Evolutionary conservation across 1,140 invertebrate species (phyloP).

Genomic region (Sminthurides bifidus): DNA sequence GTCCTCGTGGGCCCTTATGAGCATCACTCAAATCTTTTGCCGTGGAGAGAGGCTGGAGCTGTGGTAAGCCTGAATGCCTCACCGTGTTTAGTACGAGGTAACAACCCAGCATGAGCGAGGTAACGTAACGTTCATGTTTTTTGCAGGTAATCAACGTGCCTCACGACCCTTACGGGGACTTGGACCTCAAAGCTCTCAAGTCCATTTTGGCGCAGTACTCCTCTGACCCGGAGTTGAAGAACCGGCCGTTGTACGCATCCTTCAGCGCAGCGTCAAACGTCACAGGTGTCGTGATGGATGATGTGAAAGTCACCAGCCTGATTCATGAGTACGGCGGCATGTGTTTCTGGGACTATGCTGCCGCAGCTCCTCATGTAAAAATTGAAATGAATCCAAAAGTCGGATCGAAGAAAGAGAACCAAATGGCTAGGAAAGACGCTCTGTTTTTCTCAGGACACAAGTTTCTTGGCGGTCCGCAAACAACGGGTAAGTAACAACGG

Average conservation of each 20-base stretch:
- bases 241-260: constrained; percentile 55
- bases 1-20: constrained; percentile 77
- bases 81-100: too few relatives aligned
- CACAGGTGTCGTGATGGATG: constrained; percentile 75
- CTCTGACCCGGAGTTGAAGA: constrained; percentile 1
- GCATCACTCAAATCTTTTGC: constrained; percentile 68
- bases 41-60: constrained; percentile 67
- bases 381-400: constrained; percentile 77
- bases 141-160: constrained; percentile 16
- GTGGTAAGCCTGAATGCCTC: constrained; percentile 46
- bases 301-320: constrained; percentile 64
- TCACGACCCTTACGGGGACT: neutral
- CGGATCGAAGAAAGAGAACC: constrained; percentile 47
- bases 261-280: constrained; percentile 79
- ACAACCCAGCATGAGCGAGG: too few relatives aligned
- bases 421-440: constrained; percentile 70
- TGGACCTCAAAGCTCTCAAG: constrained; percentile 14
- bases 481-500: constrained; percentile 58
- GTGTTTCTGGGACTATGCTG: constrained; percentile 82
- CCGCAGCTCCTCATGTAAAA: constrained; percentile 64
- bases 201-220: neutral
- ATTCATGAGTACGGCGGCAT: constrained; percentile 71
- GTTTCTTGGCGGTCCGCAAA: constrained; percentile 78
- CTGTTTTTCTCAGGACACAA: constrained; percentile 84
- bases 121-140: too few relatives aligned